Conservation (phyloP, 2,888 invertebrate species). For the Cryptocephalus moraei region DNA sequence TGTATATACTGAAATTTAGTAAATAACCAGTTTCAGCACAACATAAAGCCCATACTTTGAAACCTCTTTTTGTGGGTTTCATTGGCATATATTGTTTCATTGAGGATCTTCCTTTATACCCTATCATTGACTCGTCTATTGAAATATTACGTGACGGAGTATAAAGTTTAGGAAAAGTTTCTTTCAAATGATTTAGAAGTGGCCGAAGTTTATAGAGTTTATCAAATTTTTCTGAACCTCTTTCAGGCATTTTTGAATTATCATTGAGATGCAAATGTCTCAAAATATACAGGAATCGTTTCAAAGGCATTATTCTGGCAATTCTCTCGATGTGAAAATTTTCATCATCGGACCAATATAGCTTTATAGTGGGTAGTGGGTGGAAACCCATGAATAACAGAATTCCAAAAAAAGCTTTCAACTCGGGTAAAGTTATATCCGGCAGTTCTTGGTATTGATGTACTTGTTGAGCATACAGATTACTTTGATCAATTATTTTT, state of each 20-base stretch:
- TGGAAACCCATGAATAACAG: slow-evolving; percentile 3
- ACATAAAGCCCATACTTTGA: slow-evolving; percentile 5
- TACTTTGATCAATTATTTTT: neutral
- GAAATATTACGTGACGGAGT: slow-evolving; percentile 5
- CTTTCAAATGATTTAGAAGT: slow-evolving; percentile 4
- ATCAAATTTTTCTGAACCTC: slow-evolving; percentile 7
- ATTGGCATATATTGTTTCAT: slow-evolving; percentile 8
- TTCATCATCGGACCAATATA: slow-evolving; percentile 13
- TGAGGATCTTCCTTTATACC: slow-evolving; percentile 2
- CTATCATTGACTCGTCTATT: slow-evolving; percentile 6
- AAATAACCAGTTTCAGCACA: slow-evolving; percentile 7
- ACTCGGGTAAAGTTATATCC: slow-evolving; percentile 1
- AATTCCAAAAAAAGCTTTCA: slow-evolving; percentile 6
- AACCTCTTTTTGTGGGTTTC: slow-evolving; percentile 5
- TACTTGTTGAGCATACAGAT: slow-evolving; percentile 1
- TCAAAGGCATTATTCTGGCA: slow-evolving; percentile 10
- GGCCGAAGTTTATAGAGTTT: slow-evolving; percentile 15
- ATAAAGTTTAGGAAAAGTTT: slow-evolving; percentile 3
- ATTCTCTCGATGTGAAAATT: slow-evolving; percentile 13
- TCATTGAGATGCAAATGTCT: slow-evolving; percentile 16
- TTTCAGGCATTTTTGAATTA: slow-evolving; percentile 11
- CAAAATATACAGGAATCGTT: slow-evolving; percentile 15
- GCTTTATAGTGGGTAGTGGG: slow-evolving; percentile 11
- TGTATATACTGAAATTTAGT: slow-evolving; percentile 4
- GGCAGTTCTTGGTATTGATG: slow-evolving; percentile 1